These are phyloP conservation scores for Eutolmus rufibarbis DNA, from an alignment of 2,888 invertebrate genomes.

Conservation along the genomic window DNA sequence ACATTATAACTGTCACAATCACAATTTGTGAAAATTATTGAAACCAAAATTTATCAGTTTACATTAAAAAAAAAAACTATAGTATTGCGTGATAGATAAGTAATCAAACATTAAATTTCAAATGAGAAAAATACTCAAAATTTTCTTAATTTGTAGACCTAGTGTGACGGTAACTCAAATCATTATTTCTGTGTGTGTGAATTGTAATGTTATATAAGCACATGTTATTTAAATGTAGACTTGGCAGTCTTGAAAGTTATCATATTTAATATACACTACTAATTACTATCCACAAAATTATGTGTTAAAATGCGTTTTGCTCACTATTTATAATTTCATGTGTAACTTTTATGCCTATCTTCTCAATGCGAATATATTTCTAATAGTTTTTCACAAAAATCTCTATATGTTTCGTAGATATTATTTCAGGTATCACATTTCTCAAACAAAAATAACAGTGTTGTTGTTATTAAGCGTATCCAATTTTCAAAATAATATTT, in stretches of 20 bases:
- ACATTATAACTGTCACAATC: too few species aligned
- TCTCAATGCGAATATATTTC: too few species aligned
- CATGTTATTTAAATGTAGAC: not conserved
- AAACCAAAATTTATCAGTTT: too few species aligned
- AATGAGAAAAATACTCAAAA: not conserved
- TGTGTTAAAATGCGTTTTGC: not conserved
- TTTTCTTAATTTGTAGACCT: not conserved
- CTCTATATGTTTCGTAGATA: not conserved
- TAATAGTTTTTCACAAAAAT: not conserved
- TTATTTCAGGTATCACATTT: not conserved
- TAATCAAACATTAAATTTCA: not conserved
- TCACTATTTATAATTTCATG: too few species aligned
- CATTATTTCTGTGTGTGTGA: not conserved
- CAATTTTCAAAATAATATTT: too few species aligned
- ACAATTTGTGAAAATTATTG: too few species aligned
- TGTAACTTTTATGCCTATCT: not conserved
- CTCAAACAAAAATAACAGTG: not conserved
- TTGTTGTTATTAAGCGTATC: too few species aligned
- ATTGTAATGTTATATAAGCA: not conserved
- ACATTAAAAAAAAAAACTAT: too few species aligned
- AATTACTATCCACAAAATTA: not conserved
- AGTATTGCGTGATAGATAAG: not conserved
- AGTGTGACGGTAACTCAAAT: not conserved
- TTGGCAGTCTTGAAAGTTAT: not conserved
- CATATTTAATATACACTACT: not conserved